Percentiles rank a stretch among this genome's conserved stretches.
Conservation (phyloP, 2,888 invertebrate species). For the Chrysodeixis includens region DNA sequence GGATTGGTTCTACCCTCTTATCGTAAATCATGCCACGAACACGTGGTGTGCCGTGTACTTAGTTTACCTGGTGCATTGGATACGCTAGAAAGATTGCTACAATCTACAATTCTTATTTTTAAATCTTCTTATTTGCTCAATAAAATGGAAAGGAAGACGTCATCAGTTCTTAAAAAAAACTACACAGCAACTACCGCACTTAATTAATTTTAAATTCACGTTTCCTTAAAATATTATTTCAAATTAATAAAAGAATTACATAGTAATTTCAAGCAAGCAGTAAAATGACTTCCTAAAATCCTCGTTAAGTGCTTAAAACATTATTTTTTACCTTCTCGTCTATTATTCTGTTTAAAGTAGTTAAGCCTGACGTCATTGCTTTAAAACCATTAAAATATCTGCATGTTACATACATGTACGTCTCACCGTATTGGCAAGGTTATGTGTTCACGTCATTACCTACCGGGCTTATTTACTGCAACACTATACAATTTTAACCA, state of each 20-base stretch:
- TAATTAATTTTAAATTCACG: not conserved
- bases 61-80: conserved; percentile 51
- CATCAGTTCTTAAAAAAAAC: too few relatives aligned
- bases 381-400: conserved; percentile 29
- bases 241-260: not conserved
- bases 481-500: conserved; percentile 37
- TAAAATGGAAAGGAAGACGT: conserved; percentile 6
- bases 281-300: not conserved
- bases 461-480: conserved; percentile 35
- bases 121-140: conserved; percentile 12
- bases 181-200: too few relatives aligned
- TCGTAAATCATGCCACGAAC: conserved; percentile 59
- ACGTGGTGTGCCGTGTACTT: conserved; percentile 62
- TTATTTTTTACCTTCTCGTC: conserved; percentile 9
- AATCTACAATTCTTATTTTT: conserved; percentile 19
- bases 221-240: not conserved
- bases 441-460: conserved; percentile 46
- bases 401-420: conserved; percentile 25
- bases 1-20: conserved; percentile 49
- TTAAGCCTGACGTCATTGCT: conserved; percentile 29
- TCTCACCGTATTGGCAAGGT: conserved; percentile 45
- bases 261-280: not conserved
- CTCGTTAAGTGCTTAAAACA: not conserved
- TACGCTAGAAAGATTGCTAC: conserved; percentile 46
- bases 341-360: conserved; percentile 19